These are phyloP conservation scores for Anhinga anhinga DNA, from an alignment of 2,113 vertebrate genomes.

Conservation along the genomic window DNA sequence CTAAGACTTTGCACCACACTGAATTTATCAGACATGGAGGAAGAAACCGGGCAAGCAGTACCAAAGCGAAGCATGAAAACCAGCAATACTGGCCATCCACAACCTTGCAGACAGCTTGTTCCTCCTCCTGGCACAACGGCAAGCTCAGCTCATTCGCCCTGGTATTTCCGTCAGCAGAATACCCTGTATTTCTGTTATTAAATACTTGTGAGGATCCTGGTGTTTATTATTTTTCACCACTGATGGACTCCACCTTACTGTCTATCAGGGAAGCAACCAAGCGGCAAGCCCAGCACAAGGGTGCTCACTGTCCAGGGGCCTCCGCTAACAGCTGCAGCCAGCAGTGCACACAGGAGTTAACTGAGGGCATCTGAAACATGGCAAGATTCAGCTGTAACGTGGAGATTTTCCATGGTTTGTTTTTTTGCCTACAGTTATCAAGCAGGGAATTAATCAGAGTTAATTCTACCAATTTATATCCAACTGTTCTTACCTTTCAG, in stretches of 20 bases:
- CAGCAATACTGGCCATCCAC: not conserved
- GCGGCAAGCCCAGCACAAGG: not conserved
- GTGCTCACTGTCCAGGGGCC: fast-evolving
- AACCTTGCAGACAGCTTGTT: not conserved
- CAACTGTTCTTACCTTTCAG: not conserved
- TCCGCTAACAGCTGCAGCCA: fast-evolving
- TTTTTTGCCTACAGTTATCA: not conserved
- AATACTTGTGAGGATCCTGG: not conserved
- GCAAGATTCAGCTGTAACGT: not conserved
- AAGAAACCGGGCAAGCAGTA: not conserved
- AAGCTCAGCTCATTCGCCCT: not conserved
- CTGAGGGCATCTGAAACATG: not conserved
- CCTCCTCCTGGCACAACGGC: not conserved
- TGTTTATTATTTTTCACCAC: not conserved
- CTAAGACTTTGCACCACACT: not conserved
- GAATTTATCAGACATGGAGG: not conserved
- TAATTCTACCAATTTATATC: not conserved
- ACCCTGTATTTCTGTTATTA: not conserved
- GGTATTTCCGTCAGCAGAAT: not conserved
- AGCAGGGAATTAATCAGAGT: not conserved
- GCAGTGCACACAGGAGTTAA: fast-evolving
- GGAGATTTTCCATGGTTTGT: not conserved
- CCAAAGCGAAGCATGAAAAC: not conserved
- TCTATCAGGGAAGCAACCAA: not conserved
- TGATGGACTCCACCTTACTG: not conserved